Base-by-base conservation (phyloP, 2,888 invertebrate genomes). In the Toxonevra muliebris region DNA sequence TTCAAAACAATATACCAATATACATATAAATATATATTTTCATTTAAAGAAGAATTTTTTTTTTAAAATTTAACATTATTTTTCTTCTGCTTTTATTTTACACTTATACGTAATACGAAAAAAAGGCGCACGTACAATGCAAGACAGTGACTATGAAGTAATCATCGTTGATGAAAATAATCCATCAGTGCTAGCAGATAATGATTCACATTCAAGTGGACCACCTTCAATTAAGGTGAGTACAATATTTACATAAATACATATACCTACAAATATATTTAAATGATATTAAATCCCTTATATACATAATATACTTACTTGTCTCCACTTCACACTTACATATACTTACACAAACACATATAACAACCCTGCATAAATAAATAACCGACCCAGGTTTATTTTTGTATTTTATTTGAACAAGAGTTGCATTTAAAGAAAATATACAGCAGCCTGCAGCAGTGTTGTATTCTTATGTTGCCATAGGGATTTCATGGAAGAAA, bases 141-240 rank as follows among this genome's bases (percentile, higher is more conserved):
- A 93, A 82, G 94, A 94, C 81, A 92, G 91, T 69, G 94, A 94
- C 81, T 94, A 94, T 83, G 94, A 95, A 80, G 94, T 95, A 77
- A 95, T 95, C 81, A 93, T 94, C 71, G 93, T 94, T 78, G 95
- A 95, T 81, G 95, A 95, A 82, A 93, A 92, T 82, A 94, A 94
- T 87, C 93, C 95, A 1, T 92, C 93, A 13, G 89, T 90, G 71
- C 87, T 94, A 75, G 91, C 92, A 61, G 94, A 94, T 79, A 89
- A 93, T 82, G 93, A 94, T 80, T 90, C 93, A 17, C 89, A 90
- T 74, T 91, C 91, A 17, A 89, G 89, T 75, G 91, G 90, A 30
- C 91, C 91, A 45, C 92, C 94, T 8, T 95, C 94, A 11, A 92
- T 94, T 75, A 95, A 94, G 93, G 94, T 94, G 87, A 85, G 82